Conservation (phyloP, 2,797 vertebrate species). For the Tauraco hartlaubi region DNA sequence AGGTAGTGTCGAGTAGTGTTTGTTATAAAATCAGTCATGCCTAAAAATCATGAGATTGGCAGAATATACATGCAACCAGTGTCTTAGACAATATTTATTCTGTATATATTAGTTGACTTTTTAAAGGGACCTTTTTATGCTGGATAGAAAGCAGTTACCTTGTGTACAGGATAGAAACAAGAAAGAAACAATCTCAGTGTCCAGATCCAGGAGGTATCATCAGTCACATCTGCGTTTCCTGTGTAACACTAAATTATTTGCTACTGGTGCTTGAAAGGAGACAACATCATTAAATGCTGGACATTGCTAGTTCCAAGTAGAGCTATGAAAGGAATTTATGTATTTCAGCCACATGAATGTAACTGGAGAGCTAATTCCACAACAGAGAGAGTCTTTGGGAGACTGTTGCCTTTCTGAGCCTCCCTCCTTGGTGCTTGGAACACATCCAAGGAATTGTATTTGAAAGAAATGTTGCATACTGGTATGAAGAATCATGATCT, state of each 20-base stretch:
- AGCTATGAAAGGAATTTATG: not conserved
- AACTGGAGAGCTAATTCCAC: not conserved
- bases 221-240: not conserved
- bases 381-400: not conserved
- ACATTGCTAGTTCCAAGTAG: not conserved
- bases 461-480: not conserved
- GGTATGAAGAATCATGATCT: not conserved
- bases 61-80: fast-evolving
- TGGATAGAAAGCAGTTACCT: not conserved
- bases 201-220: fast-evolving
- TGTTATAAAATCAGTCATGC: not conserved
- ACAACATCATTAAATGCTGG: not conserved
- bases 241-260: not conserved
- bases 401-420: not conserved
- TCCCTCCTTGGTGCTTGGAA: not conserved
- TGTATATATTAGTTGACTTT: not conserved
- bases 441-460: not conserved
- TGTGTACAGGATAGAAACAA: not conserved
- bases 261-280: not conserved
- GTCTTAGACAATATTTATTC: not conserved
- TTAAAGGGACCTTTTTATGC: not conserved
- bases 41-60: not conserved
- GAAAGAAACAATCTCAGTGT: not conserved
- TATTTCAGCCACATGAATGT: not conserved
- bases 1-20: not conserved